A percentile compares a stretch with the other conserved stretches of the same genome.
Evolutionary conservation across 2,797 vertebrate species (phyloP).

Genomic region (Triplophysa bombifrons): DNA sequence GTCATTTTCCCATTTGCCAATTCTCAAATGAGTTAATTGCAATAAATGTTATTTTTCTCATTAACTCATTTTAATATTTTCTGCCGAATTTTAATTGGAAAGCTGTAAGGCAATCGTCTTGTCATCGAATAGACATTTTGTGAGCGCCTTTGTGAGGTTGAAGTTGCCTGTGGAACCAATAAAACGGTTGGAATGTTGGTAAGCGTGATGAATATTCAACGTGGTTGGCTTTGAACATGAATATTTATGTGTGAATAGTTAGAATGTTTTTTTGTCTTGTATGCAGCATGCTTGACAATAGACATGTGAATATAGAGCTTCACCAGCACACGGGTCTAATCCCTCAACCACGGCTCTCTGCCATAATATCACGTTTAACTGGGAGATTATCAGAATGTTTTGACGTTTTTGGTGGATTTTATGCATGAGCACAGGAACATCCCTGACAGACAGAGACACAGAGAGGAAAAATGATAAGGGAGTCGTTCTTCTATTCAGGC

Average conservation of each 20-base stretch:
- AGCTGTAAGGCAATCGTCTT: background rate
- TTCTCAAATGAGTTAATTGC: conserved; percentile 8
- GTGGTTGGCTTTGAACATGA: background rate
- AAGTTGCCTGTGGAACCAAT: no score
- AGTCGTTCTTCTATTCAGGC: no score
- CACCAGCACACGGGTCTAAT: background rate
- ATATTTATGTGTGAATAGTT: background rate
- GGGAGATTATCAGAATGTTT: no score
- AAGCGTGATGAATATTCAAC: background rate
- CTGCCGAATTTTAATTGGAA: conserved; percentile 16
- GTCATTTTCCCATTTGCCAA: background rate
- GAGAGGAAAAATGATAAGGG: no score
- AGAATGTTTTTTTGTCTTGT: no score
- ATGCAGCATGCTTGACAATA: background rate
- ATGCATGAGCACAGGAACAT: no score
- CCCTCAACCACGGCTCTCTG: no score
- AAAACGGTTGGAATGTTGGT: no score
- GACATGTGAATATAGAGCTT: background rate
- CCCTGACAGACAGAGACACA: no score
- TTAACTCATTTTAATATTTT: background rate
- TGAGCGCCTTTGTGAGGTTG: background rate
- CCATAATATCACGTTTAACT: no score
- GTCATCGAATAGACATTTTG: background rate
- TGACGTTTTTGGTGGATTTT: no score
- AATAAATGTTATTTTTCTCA: conserved; percentile 20